Evolutionary conservation across 2,113 vertebrate species (phyloP).

Genomic region (Falcunculus frontatus): DNA sequence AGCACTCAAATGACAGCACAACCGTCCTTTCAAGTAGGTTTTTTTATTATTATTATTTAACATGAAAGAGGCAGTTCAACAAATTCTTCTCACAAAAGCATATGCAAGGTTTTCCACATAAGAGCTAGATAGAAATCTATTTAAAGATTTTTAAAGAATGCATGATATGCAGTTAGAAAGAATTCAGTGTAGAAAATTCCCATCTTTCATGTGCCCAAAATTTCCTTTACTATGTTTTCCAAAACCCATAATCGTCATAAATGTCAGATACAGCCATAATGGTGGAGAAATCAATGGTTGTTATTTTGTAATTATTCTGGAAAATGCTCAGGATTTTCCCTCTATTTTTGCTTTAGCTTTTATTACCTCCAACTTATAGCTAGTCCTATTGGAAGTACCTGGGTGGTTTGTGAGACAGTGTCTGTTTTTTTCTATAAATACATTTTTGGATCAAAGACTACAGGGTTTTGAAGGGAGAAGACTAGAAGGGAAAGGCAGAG

Average conservation of each 20-base stretch:
- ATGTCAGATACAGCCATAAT: neutral
- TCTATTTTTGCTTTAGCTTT: neutral
- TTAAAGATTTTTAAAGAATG: neutral
- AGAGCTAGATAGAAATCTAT: neutral
- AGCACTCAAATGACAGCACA: neutral
- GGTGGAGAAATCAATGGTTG: neutral
- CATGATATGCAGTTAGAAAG: neutral
- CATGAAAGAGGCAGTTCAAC: neutral
- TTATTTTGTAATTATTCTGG: neutral
- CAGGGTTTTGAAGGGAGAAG: neutral
- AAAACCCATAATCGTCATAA: neutral
- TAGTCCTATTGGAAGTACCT: neutral
- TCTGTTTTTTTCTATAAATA: neutral
- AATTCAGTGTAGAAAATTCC: neutral
- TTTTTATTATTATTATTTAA: neutral
- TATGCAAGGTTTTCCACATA: neutral
- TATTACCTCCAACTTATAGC: neutral
- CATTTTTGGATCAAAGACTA: neutral
- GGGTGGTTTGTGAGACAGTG: neutral
- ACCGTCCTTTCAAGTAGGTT: neutral
- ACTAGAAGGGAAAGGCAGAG: neutral
- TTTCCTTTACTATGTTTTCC: neutral
- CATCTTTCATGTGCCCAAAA: neutral
- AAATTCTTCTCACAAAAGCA: neutral
- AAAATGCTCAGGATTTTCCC: neutral